Evolutionary conservation across 2,797 vertebrate species (phyloP).

Genomic region (Orestias chungarensis): DNA sequence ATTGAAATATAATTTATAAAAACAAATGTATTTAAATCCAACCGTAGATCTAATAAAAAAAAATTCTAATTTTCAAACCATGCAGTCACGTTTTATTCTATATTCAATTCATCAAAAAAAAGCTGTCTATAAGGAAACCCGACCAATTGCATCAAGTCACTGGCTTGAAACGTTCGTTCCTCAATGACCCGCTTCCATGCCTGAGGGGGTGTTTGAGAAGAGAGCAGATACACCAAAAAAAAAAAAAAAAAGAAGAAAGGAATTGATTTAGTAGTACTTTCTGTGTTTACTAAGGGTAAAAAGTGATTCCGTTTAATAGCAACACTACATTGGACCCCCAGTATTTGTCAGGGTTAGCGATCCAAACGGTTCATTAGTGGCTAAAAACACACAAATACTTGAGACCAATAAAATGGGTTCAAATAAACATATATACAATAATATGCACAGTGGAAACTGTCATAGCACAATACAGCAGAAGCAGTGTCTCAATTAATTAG

Average conservation of each 20-base stretch:
- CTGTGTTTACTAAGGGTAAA: background rate
- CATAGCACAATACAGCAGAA: background rate
- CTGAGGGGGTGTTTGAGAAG: background rate
- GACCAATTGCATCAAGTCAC: background rate
- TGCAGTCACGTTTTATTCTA: background rate
- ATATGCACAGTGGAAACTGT: background rate
- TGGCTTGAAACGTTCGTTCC: background rate
- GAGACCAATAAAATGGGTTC: too few relatives aligned
- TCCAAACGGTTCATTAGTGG: background rate
- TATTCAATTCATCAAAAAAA: background rate
- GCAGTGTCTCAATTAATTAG: background rate
- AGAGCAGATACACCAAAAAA: background rate
- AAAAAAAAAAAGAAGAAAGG: background rate
- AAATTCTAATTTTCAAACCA: background rate
- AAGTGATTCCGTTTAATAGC: conserved; percentile 17
- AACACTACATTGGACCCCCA: conserved; percentile 1
- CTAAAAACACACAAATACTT: background rate
- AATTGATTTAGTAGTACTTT: background rate
- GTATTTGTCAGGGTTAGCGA: background rate
- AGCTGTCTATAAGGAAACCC: background rate
- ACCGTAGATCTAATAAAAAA: background rate
- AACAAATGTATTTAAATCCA: too few relatives aligned
- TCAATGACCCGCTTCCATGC: background rate
- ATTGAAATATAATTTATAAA: too few relatives aligned
- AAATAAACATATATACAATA: background rate